Evolutionary conservation across 2,113 vertebrate species (phyloP).

Genomic region (Tricholaema leucomelas): DNA sequence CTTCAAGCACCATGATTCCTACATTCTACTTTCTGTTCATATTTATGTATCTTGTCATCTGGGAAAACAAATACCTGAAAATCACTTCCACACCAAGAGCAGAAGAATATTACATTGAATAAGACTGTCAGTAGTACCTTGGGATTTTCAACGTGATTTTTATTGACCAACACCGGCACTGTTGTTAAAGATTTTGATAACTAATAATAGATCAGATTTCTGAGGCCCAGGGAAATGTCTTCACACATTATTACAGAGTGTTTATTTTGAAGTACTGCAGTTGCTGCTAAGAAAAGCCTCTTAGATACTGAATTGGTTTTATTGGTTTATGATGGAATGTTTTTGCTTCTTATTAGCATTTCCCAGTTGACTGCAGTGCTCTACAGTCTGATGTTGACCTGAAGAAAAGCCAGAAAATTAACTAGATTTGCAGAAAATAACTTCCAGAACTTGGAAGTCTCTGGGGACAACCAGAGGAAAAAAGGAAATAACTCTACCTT

Average conservation of each 20-base stretch:
- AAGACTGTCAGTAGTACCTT: background rate
- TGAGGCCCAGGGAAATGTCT: background rate
- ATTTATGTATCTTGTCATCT: constrained; percentile 16
- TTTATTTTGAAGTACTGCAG: background rate
- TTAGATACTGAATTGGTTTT: background rate
- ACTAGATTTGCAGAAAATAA: background rate
- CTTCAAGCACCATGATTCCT: background rate
- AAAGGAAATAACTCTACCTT: background rate
- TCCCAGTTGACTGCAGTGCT: background rate
- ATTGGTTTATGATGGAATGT: background rate
- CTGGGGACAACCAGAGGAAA: background rate
- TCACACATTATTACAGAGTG: background rate
- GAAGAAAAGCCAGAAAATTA: background rate
- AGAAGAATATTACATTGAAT: background rate
- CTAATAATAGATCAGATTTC: constrained; percentile 3
- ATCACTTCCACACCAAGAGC: background rate
- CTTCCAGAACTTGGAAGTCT: background rate
- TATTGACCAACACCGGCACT: background rate
- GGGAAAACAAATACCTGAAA: constrained; percentile 16
- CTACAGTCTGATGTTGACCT: background rate
- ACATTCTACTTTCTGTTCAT: background rate
- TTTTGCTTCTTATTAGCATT: background rate
- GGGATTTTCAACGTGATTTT: background rate
- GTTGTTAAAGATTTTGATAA: constrained; percentile 21
- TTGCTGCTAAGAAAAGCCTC: background rate